Evolutionary conservation across 2,888 invertebrate genomes (phyloP).

Genomic region (Ophioninae sp.): DNA sequence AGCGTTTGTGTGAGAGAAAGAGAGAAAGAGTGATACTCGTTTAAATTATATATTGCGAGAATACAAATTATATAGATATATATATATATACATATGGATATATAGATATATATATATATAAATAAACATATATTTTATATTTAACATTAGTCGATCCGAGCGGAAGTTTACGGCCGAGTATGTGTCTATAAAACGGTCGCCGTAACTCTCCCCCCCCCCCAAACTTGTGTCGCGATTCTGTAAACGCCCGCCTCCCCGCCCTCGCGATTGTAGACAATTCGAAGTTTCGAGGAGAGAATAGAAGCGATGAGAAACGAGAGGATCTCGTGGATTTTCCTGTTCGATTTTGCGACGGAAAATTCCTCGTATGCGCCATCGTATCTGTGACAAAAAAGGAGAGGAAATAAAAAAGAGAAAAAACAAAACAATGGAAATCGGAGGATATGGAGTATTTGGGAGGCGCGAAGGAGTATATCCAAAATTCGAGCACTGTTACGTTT

Average conservation of each 20-base stretch:
- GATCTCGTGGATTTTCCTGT: neutral
- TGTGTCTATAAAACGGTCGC: neutral
- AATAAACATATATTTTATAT: conserved; percentile 67
- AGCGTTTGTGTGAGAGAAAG: neutral
- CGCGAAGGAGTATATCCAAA: too few relatives aligned
- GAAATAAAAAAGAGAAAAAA: neutral
- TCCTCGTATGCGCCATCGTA: neutral
- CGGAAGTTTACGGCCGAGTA: conserved; percentile 68
- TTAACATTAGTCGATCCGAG: conserved; percentile 73
- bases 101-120: conserved; percentile 65
- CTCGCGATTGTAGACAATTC: neutral
- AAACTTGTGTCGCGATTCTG: neutral
- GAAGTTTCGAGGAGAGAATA: neutral
- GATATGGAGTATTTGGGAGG: too few relatives aligned
- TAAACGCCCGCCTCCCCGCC: neutral
- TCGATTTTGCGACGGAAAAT: neutral
- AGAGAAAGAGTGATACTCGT: conserved; percentile 69
- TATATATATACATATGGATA: conserved; percentile 63
- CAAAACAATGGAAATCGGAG: neutral
- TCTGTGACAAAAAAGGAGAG: neutral
- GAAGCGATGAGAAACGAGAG: conserved; percentile 54
- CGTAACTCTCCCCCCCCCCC: conserved; percentile 12
- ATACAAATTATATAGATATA: conserved; percentile 69
- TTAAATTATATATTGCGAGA: conserved; percentile 74
- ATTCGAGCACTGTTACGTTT: neutral